Conservation (phyloP, 2,113 vertebrate species). For the Cinclus mexicanus region DNA sequence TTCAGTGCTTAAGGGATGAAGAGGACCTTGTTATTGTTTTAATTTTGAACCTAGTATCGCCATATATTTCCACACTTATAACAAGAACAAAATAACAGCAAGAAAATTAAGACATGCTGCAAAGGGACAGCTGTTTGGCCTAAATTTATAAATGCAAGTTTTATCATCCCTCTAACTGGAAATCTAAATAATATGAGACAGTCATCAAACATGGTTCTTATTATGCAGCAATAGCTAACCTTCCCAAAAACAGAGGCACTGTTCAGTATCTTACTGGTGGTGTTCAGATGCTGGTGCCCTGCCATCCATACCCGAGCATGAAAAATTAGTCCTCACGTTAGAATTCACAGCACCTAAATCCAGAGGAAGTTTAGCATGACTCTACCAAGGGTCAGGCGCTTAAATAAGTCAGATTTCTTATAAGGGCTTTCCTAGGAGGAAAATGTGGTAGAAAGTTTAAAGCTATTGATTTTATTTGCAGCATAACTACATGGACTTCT, state of each 20-base stretch:
- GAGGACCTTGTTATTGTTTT: background rate
- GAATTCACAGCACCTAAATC: background rate
- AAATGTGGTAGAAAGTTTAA: background rate
- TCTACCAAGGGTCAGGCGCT: background rate
- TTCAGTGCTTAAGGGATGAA: background rate
- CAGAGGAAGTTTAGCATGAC: background rate
- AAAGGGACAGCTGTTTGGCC: background rate
- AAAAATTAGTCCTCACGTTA: background rate
- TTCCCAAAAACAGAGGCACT: background rate
- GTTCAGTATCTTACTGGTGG: background rate
- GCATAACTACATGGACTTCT: background rate
- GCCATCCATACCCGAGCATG: background rate
- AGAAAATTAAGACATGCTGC: background rate
- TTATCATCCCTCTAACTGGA: background rate
- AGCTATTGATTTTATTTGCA: background rate
- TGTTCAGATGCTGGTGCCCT: background rate
- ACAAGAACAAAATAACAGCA: background rate
- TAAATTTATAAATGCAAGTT: background rate
- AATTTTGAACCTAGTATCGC: background rate
- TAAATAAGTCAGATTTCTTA: background rate
- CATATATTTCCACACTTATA: background rate
- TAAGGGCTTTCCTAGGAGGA: background rate
- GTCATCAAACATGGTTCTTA: background rate
- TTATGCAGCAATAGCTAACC: background rate
- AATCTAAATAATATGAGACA: background rate